Evolutionary conservation across 2,888 invertebrate genomes (phyloP), one percentile per base, ranked within the genome.

Genomic region (Dicranocentrus wangi): DNA sequence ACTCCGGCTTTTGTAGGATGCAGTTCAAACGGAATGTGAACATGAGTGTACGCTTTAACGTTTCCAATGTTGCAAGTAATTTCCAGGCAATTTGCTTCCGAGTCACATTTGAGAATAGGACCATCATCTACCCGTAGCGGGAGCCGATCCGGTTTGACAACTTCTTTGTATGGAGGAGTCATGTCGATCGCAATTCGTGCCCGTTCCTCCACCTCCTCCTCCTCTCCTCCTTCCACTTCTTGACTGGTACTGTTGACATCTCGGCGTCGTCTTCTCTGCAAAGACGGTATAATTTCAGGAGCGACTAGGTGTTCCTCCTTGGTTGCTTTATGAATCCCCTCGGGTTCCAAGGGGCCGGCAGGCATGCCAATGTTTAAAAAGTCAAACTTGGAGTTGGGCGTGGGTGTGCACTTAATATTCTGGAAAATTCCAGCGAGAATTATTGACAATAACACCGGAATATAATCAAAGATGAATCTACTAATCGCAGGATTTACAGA

Each of bases 11-110:
- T 60, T 1, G 72, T 53, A 1, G 72, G 43, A 39, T 58, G 72
- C 23, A 82, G 13, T 13, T 71, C 72, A 66, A 82, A 77, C 1
- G 60, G 1, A 25, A 82, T 66, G 15, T 66, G 60, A 28, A 39
- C 2, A 13, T 15, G 58, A 1, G 7, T 66, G 17, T 76, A 43
- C 1, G 60, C 58, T 42, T 58, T 42, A 2, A 76, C n/a, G 15
- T 76, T 68, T 3, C 2, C 27, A 0, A 42, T 17, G 1, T 1
- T 47, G 17, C 76, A 76, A 1, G 15, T 27, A 1, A 76, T 27
- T 28, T 66, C 68, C 43, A 76, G 23, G 28, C 76, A 76, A 39
- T 43, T 13, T 19, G 17, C 21, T 19, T 76, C 76, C 1, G 39
- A 51, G 8, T 25, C 25, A 19, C 76, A 76, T 15, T 5, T 28